Evolutionary conservation across 1,140 invertebrate species (phyloP).

Genomic region (Drosophila kikkawai): DNA sequence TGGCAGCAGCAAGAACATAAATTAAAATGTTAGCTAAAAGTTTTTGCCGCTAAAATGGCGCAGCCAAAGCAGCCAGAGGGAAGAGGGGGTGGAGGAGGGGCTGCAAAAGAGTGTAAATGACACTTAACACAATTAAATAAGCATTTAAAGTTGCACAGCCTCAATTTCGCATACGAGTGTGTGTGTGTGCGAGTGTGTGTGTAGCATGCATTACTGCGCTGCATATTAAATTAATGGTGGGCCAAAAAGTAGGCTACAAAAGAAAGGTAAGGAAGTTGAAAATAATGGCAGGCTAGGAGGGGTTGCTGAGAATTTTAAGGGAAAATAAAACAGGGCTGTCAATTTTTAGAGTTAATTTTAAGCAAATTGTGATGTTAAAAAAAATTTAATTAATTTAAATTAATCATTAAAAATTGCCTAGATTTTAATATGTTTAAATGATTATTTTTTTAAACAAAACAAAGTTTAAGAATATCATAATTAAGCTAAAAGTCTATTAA

Average conservation of each 20-base stretch:
- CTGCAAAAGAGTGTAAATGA: constrained; percentile 70
- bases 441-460: no score
- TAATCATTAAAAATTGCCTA: no score
- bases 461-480: not conserved
- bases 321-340: not conserved
- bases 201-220: constrained; percentile 41
- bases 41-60: constrained; percentile 74
- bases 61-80: constrained; percentile 13
- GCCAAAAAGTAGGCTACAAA: constrained; percentile 67
- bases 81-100: not conserved
- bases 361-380: no score
- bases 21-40: constrained; percentile 82
- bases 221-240: constrained; percentile 76
- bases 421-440: no score
- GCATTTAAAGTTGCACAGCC: constrained; percentile 73
- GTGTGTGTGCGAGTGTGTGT: not conserved
- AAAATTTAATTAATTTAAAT: no score
- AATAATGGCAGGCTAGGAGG: not conserved
- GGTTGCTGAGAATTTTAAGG: not conserved
- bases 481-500: not conserved
- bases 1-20: constrained; percentile 60
- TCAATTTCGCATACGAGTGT: constrained; percentile 1
- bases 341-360: no score
- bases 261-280: constrained; percentile 25
- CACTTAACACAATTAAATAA: constrained; percentile 84